Evolutionary conservation across 2,888 invertebrate species (phyloP).

Genomic region (Mellilla xanthometata): DNA sequence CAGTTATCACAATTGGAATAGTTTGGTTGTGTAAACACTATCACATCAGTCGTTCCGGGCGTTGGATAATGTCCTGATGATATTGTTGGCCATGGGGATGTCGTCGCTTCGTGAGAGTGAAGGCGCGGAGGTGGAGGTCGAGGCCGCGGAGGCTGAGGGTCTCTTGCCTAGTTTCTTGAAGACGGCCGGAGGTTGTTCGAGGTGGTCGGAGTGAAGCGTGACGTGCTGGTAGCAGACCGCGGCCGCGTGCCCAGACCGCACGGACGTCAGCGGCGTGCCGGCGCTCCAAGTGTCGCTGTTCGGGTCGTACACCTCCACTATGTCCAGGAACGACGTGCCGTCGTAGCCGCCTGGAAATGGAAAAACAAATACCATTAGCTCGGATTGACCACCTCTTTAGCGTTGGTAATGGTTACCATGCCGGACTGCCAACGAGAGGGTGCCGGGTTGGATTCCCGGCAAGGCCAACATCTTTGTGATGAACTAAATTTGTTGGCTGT

Average conservation of each 20-base stretch:
- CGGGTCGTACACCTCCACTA: constrained; percentile 95
- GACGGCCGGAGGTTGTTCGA: constrained; percentile 39
- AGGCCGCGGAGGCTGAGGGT: constrained; percentile 29
- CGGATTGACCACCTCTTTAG: no score
- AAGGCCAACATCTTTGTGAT: no score
- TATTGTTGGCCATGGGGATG: constrained; percentile 64
- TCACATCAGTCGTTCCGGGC: constrained; percentile 37
- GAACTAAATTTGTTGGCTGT: no score
- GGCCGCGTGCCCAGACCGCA: constrained; percentile 95
- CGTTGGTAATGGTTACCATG: no score
- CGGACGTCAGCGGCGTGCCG: constrained; percentile 90
- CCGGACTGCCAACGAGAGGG: no score
- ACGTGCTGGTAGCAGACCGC: constrained; percentile 93
- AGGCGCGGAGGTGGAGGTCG: constrained; percentile 25
- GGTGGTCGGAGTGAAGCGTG: constrained; percentile 57
- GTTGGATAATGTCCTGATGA: constrained; percentile 64
- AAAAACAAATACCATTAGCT: no score
- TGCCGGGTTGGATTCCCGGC: no score
- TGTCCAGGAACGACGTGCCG: constrained; percentile 91
- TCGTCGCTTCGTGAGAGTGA: constrained; percentile 45
- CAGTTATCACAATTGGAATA: constrained; percentile 15
- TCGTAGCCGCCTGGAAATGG: constrained; percentile 92
- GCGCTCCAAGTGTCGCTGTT: constrained; percentile 88
- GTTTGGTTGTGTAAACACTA: not conserved
- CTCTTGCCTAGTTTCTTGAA: constrained; percentile 44